phyloP scores from a whole-genome alignment of 2,888 invertebrate genomes.

The Metopia argyrocephala region DNA sequence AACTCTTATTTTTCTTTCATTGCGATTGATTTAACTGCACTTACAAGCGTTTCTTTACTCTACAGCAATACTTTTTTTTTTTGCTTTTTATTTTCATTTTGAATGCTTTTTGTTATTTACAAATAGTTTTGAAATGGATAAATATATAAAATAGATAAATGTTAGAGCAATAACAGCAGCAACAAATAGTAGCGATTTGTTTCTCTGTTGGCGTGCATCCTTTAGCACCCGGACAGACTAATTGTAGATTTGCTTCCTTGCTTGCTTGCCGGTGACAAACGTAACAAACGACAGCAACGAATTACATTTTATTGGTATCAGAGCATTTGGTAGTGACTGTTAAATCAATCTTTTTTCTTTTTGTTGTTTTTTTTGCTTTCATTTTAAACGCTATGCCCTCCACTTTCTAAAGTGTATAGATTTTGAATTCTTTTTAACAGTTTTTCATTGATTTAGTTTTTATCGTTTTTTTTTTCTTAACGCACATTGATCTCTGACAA shows the following conservation, averaged over 20 bases:
- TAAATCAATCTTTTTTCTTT: constrained; percentile 54
- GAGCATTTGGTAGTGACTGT: constrained; percentile 54
- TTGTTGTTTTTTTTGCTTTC: background rate
- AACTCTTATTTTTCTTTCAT: constrained; percentile 21
- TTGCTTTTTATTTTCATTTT: constrained; percentile 37
- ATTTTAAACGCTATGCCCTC: constrained; percentile 8
- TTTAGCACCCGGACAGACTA: constrained; percentile 12
- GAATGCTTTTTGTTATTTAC: constrained; percentile 31
- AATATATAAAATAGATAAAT: constrained; percentile 54
- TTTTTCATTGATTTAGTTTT: constrained; percentile 1
- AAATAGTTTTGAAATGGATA: constrained; percentile 43
- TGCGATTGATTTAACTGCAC: constrained; percentile 46
- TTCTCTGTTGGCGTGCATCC: constrained; percentile 42
- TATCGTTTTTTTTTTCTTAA: constrained; percentile 43
- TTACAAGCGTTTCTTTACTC: constrained; percentile 9
- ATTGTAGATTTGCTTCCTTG: constrained; percentile 39
- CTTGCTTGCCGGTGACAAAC: constrained; percentile 39
- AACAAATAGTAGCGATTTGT: constrained; percentile 61
- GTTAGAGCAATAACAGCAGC: constrained; percentile 50
- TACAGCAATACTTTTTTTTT: no score
- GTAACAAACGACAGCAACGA: constrained; percentile 48
- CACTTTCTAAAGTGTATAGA: background rate
- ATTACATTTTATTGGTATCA: constrained; percentile 61
- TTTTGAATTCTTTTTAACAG: background rate
- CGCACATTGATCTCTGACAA: constrained; percentile 48